Conservation (phyloP, 1,140 invertebrate genomes). For the Drosophila tani region DNA sequence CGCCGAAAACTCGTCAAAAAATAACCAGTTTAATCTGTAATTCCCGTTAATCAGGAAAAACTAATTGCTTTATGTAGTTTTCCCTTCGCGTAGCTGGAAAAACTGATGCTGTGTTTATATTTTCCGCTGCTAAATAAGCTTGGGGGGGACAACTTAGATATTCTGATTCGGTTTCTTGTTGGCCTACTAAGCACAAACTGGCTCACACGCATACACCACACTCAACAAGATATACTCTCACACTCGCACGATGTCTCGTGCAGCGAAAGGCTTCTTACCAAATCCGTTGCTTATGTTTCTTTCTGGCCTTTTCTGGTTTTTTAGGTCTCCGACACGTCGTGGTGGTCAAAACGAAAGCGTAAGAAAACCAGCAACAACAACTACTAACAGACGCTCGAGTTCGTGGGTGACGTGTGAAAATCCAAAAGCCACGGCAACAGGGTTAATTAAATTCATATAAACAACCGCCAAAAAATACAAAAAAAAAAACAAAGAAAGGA, state of each 20-base stretch:
- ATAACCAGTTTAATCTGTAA: conserved; percentile 12
- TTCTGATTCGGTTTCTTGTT: conserved; percentile 54
- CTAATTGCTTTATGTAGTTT: conserved; percentile 2
- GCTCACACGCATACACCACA: conserved; percentile 33
- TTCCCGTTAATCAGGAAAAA: conserved; percentile 14
- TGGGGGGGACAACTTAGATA: conserved; percentile 34
- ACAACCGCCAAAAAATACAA: conserved; percentile 22
- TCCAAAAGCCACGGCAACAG: conserved; percentile 27
- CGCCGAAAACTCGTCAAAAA: not conserved
- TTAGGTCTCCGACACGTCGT: conserved; percentile 56
- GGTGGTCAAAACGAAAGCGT: conserved; percentile 73
- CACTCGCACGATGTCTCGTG: conserved; percentile 3
- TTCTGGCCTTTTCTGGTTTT: conserved; percentile 64
- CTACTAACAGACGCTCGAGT: conserved; percentile 31
- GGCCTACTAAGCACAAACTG: conserved; percentile 75
- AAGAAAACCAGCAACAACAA: conserved; percentile 15
- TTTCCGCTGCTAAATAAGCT: conserved; percentile 25
- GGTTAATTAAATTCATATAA: conserved; percentile 35
- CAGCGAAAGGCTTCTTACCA: conserved; percentile 45
- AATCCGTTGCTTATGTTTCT: conserved; percentile 49
- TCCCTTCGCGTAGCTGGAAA: conserved; percentile 7
- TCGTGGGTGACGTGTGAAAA: conserved; percentile 54
- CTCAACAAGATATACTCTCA: conserved; percentile 13
- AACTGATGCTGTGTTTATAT: conserved; percentile 20
- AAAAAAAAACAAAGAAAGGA: conserved; percentile 14